A percentile compares a stretch with the other conserved stretches of the same genome.
Evolutionary conservation across 2,888 invertebrate species (phyloP).

Genomic region (Aleiodes alternator): DNA sequence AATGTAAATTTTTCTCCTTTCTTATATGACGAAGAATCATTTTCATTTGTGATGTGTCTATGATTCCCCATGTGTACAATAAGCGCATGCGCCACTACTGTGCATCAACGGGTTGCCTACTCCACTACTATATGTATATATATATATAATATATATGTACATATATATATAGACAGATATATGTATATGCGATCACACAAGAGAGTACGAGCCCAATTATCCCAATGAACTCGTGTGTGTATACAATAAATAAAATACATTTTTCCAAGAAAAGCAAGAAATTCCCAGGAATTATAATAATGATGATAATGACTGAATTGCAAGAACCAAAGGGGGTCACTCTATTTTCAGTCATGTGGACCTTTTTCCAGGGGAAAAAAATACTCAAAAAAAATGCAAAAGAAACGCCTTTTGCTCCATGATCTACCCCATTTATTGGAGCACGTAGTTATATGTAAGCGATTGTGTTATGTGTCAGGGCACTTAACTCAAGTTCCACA

Average conservation of each 20-base stretch:
- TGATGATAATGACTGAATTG: neutral
- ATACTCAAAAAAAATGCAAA: neutral
- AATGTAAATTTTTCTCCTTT: constrained; percentile 5
- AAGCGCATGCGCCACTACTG: constrained; percentile 35
- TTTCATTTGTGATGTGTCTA: constrained; percentile 8
- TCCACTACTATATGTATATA: neutral
- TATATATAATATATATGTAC: too few species aligned
- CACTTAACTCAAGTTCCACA: neutral
- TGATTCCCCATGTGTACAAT: constrained; percentile 12
- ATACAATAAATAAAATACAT: constrained; percentile 18
- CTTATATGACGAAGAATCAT: constrained; percentile 6
- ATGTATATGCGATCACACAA: constrained; percentile 8
- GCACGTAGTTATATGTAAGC: neutral
- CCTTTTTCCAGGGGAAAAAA: neutral
- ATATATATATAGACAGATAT: too few species aligned
- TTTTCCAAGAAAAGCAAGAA: constrained; percentile 5
- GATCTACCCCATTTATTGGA: constrained; percentile 20
- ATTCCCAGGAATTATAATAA: neutral
- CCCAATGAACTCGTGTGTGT: constrained; percentile 14
- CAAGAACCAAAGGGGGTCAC: neutral
- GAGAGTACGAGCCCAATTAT: constrained; percentile 30
- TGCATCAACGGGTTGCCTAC: constrained; percentile 26
- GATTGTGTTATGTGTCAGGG: constrained; percentile 20
- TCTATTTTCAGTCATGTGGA: neutral
- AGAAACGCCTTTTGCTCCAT: neutral